A percentile compares a stretch with the other conserved stretches of the same genome.
phyloP scores from a whole-genome alignment of 2,888 invertebrate species.

The Agrotis puta region DNA sequence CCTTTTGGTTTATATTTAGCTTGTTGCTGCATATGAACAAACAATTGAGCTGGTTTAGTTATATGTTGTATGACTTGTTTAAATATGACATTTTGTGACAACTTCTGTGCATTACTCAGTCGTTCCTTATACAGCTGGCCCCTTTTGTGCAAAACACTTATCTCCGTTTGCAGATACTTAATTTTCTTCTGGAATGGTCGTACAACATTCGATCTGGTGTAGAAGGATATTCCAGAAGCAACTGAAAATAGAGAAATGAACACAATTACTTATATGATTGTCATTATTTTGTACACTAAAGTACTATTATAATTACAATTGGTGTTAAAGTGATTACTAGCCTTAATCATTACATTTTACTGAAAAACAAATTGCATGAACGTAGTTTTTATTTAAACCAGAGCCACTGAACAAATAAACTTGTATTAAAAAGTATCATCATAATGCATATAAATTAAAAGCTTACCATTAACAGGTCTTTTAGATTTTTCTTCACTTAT shows the following conservation, averaged over 20 bases:
- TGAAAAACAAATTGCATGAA: no score
- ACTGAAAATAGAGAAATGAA: slow-evolving; percentile 3
- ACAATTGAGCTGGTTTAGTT: slow-evolving; percentile 21
- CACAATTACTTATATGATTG: not conserved
- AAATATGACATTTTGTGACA: slow-evolving; percentile 9
- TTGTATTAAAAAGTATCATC: slow-evolving; percentile 2
- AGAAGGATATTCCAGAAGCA: slow-evolving; percentile 4
- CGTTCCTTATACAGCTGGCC: slow-evolving; percentile 9
- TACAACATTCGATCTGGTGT: slow-evolving; percentile 1
- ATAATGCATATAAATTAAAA: slow-evolving; percentile 2
- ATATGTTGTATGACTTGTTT: slow-evolving; percentile 7
- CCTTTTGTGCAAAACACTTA: slow-evolving; percentile 16
- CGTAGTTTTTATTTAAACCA: slow-evolving; percentile 1
- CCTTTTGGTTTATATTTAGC: slow-evolving; percentile 15
- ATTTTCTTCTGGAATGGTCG: slow-evolving; percentile 3
- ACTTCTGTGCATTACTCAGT: slow-evolving; percentile 10
- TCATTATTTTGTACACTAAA: slow-evolving; percentile 5
- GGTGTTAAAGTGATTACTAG: not conserved
- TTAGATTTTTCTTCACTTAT: slow-evolving; percentile 2
- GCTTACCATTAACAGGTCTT: slow-evolving; percentile 7
- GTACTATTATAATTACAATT: slow-evolving; percentile 1
- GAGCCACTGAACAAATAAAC: slow-evolving; percentile 1
- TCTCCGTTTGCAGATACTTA: slow-evolving; percentile 20
- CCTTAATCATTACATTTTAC: no score
- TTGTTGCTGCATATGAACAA: slow-evolving; percentile 29